Base-by-base conservation (phyloP, 2,888 invertebrate genomes). In the Ernsta delagoae region DNA sequence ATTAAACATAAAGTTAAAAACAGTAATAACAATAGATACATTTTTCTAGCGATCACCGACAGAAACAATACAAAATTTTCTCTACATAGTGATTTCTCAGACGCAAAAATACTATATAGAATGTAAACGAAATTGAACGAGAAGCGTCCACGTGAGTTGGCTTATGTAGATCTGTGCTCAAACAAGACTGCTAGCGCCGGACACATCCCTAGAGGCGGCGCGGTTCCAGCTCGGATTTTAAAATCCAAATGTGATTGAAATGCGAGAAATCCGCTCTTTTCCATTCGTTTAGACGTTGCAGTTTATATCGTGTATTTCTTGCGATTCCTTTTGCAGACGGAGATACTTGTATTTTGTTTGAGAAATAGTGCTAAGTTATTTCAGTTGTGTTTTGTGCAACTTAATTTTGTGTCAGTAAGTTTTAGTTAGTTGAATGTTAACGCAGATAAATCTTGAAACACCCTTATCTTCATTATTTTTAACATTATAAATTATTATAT, bases 171-270 rank as follows among this genome's bases (percentile, higher is more conserved):
- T 69, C n/a, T 0, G 61, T 9, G 60, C 9, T 53, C 56, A 67
- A 61, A 67, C 66, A 60, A 56, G 34, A 36, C 61, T 54, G 54
- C 34, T 39, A 34, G n/a, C 5, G 31, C 34, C 34, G 66, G 67
- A 67, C 56, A 67, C 31, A 43, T 59, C 62, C 59, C 57, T 11
- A 9, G 57, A 41, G 66, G 43, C 59, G 43, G 41, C 24, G 8
- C 39, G 11, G 48, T 16, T 41, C 45, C 48, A 62, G 36, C 34
- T 16, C 31, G 41, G 57, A 69, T 50, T 69, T 68, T 69, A 56
- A 69, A 70, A 70, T 62, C 63, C 16, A 63, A 45, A 64, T 64
- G 69, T 59, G 54, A 64, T 64, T 59, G 69, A 64, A 59, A 41
- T 50, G 62, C 53, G 24, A 16, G 11, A 57, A 59, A 59, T 53